phyloP scores from a whole-genome alignment of 2,797 vertebrate species.

The Alauda arvensis region DNA sequence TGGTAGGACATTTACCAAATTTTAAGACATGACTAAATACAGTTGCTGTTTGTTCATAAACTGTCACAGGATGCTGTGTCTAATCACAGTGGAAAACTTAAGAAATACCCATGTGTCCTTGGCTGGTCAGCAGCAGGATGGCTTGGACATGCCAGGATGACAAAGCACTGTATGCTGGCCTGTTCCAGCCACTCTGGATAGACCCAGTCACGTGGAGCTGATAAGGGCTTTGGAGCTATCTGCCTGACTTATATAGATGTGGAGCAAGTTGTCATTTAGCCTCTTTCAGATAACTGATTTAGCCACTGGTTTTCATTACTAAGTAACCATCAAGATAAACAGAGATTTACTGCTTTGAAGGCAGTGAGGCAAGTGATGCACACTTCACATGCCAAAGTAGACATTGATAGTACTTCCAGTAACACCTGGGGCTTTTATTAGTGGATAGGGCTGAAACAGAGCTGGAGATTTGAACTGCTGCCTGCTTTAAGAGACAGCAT shows the following conservation, averaged over 20 bases:
- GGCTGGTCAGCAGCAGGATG: not conserved
- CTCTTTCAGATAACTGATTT: not conserved
- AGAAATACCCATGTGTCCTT: not conserved
- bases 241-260: not conserved
- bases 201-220: rapidly evolving
- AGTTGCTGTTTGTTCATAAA: not conserved
- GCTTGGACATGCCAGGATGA: not conserved
- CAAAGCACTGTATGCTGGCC: not conserved
- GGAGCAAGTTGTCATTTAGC: not conserved
- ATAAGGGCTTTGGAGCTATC: not conserved
- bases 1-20: not conserved
- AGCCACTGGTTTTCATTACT: slow-evolving; percentile 5
- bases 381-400: not conserved
- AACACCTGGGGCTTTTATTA: not conserved
- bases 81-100: not conserved
- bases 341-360: slow-evolving; percentile 15
- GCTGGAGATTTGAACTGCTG: not conserved
- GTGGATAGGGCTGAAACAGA: not conserved
- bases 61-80: not conserved
- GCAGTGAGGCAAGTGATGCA: not conserved
- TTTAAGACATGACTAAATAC: not conserved
- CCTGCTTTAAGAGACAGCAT: not conserved
- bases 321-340: slow-evolving; percentile 14
- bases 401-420: not conserved
- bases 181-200: not conserved